Evolutionary conservation across 2,888 invertebrate genomes (phyloP).

Genomic region (Sarcophaga carnaria): DNA sequence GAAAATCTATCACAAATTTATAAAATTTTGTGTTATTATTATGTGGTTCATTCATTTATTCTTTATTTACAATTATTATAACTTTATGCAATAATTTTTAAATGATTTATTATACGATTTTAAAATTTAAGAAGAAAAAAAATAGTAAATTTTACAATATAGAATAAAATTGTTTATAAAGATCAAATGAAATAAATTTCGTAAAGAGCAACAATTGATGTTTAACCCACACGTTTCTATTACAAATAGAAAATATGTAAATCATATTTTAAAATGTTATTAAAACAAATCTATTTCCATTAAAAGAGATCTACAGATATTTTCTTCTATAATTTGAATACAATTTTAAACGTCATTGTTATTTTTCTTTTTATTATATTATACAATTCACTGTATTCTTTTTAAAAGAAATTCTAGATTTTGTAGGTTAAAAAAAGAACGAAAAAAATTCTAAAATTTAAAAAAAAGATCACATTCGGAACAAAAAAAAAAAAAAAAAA

Average conservation of each 20-base stretch:
- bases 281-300: no score
- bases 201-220: no score
- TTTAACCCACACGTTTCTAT: no score
- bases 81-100: neutral
- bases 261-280: no score
- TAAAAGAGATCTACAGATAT: no score
- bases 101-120: no score
- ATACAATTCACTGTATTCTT: slow-evolving; percentile 38
- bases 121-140: neutral
- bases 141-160: neutral
- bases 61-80: neutral
- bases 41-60: neutral
- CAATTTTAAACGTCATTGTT: neutral
- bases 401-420: slow-evolving; percentile 21
- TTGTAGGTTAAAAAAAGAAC: neutral
- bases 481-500: slow-evolving; percentile 23
- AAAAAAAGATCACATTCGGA: slow-evolving; percentile 51
- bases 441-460: neutral
- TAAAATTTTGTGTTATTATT: slow-evolving; percentile 23
- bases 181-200: no score
- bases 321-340: neutral
- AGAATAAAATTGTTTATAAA: no score
- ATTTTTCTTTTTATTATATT: neutral
- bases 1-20: slow-evolving; percentile 54
- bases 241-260: no score